A percentile compares a stretch with the other conserved stretches of the same genome.
Conservation (phyloP, 2,113 vertebrate genomes). For the Gopherus flavomarginatus region DNA sequence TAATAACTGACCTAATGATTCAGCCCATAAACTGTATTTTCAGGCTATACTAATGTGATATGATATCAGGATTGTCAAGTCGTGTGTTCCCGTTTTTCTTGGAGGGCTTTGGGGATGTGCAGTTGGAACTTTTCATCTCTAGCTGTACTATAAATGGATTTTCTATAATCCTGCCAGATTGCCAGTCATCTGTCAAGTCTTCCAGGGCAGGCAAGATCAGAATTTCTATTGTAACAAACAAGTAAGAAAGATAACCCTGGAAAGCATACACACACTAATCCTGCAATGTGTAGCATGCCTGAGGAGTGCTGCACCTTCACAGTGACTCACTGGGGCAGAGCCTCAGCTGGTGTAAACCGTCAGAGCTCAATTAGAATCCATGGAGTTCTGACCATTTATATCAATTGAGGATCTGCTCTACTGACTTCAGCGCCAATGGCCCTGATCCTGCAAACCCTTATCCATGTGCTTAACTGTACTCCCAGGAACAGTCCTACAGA, state of each 20-base stretch:
- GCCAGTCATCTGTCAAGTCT: background rate
- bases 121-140: background rate
- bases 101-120: background rate
- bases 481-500: background rate
- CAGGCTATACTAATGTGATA: fast-evolving
- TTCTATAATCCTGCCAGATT: background rate
- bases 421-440: background rate
- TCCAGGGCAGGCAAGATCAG: background rate
- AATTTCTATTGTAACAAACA: background rate
- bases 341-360: background rate
- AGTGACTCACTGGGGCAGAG: background rate
- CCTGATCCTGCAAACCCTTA: background rate
- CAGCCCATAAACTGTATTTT: background rate
- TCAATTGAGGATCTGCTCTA: background rate
- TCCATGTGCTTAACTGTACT: background rate
- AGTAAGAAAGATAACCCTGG: background rate
- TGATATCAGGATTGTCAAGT: background rate
- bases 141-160: background rate
- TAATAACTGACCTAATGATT: background rate
- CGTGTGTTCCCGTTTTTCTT: background rate
- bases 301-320: background rate
- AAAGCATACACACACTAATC: fast-evolving
- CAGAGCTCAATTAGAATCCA: background rate
- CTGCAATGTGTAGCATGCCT: background rate
- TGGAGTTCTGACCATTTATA: background rate